Evolutionary conservation across 2,113 vertebrate species (phyloP), one percentile per base, ranked within the genome.

Genomic region (Dryoscopus gambensis): DNA sequence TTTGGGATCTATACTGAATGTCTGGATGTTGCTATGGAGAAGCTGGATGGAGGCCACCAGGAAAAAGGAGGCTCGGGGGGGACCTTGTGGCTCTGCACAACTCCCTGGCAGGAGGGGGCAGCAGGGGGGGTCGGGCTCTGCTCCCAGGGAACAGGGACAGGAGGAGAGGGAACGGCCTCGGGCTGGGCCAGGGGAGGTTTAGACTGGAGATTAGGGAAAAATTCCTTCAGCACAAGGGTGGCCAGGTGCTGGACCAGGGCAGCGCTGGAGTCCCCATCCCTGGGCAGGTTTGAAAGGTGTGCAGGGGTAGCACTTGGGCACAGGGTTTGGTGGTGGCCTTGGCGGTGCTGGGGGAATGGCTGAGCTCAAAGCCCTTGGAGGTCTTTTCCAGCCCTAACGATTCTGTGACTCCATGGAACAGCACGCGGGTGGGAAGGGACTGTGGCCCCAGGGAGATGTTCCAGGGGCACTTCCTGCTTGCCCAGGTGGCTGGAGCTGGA

Each of bases 1-100:
- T 76, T 83, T 62, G 79, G 70, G 78, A 71, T 55, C 81, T 85
- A 1, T 37, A 21, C 4, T 78, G 63, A 15, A 67, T 33, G 39
- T 30, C 60, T 81, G 14, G 50, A 42, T 84, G 93, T 93, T 93
- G 84, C 93, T 92, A 87, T 91, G 91, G 89, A 84, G 84, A 96
- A 94, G 84, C 44, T 92, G 89, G 83, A 80, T 89, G 59, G 68
- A 91, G 87, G 59, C 93, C 76, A 88, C 62, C 49, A 56, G 55
- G 67, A 90, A 13, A 77, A 42, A 56, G 63, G 56, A 55, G 56
- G 35, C 18, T 70, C 49, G 9, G 47, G 49, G 15, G 46, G 35
- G 6, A 4, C 35, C n/a, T 47, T 22, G 0, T 68, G 20, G 24
- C 24, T 75, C 46, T 89, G 28, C 39, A 46, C 28, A 46, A 2